Conservation (phyloP, 2,888 invertebrate species). For the Dolomedes plantarius region DNA sequence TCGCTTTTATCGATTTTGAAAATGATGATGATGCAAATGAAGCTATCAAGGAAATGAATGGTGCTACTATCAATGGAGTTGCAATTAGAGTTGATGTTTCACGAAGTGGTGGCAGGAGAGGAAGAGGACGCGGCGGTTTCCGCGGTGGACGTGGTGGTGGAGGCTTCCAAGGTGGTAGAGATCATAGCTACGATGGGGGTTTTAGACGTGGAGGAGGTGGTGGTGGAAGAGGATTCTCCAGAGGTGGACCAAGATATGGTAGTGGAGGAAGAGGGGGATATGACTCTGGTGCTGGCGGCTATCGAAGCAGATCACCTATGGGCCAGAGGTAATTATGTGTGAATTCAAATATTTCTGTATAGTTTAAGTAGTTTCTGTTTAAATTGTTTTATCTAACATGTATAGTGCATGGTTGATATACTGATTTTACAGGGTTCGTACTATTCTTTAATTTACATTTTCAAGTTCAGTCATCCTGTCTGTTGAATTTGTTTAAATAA, state of each 20-base stretch:
- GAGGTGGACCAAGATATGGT: slow-evolving; percentile 48
- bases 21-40: slow-evolving; percentile 91
- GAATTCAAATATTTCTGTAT: too few relatives aligned
- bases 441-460: too few relatives aligned
- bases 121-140: slow-evolving; percentile 15
- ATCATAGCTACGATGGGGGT: slow-evolving; percentile 12
- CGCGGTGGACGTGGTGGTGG: slow-evolving; percentile 70
- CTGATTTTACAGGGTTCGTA: too few relatives aligned
- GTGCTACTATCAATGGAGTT: slow-evolving; percentile 79
- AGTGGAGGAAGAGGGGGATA: slow-evolving; percentile 72
- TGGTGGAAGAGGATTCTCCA: slow-evolving; percentile 73
- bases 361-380: too few relatives aligned
- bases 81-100: slow-evolving; percentile 67
- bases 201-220: slow-evolving; percentile 16
- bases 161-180: slow-evolving; percentile 74
- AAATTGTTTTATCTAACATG: too few relatives aligned
- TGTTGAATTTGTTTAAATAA: too few relatives aligned
- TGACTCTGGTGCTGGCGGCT: slow-evolving; percentile 68
- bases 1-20: slow-evolving; percentile 94
- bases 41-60: slow-evolving; percentile 91
- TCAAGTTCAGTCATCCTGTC: too few relatives aligned
- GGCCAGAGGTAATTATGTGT: slow-evolving; percentile 52
- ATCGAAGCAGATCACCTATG: slow-evolving; percentile 60
- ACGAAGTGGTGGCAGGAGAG: slow-evolving; percentile 29
- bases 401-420: too few relatives aligned